Base-by-base conservation (phyloP, 2,888 invertebrate species). In the Thereva nobilitata region DNA sequence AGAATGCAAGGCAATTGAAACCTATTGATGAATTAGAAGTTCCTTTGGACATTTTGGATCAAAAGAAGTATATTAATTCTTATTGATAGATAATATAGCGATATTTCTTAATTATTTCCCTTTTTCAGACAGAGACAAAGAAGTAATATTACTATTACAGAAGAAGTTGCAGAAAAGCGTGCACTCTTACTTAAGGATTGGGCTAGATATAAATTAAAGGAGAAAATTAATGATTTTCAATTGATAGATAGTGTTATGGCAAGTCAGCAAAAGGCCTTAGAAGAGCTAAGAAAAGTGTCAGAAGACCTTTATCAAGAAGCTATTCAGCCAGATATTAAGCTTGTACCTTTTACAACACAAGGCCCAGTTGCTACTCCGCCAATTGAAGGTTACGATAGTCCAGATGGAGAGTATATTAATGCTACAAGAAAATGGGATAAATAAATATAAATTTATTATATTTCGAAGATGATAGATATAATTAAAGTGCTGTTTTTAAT, bases 361-460 rank as follows among this genome's bases (percentile, higher is more conserved):
- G 96, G 97, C 0, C 93, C 97, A 0, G 86, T 89, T 0, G 83
- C 87, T 38, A 95, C 95, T 1, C 95, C 96, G 3, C 88, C 95
- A 0, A 90, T 94, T 67, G 84, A 88, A 75, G 84, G 87, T 70
- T 97, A 94, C 77, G 84, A 86, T 0, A 85, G 88, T 53, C 92
- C 93, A 0, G 97, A 98, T 81, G 98, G 98, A 45, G 94, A 96
- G 74, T 97, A 95, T 76, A 78, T 87, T 34, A 91, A 96, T 77
- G 83, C 90, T 40, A 88, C 93, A 0, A 91, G 86, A 78, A 91
- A 90, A 75, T 93, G 92, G 91, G 85, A 88, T 69, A 85, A 84
- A 70, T 68, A 70, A 23, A 23, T 23, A 23, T 23, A 23, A 56
- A 47, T 42, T 42, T 42, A n/a, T 42, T 42, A n/a, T 42, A 3